A percentile compares a stretch with the other conserved stretches of the same genome.
Conservation (phyloP, 2,113 vertebrate species). For the Casuarius casuarius region DNA sequence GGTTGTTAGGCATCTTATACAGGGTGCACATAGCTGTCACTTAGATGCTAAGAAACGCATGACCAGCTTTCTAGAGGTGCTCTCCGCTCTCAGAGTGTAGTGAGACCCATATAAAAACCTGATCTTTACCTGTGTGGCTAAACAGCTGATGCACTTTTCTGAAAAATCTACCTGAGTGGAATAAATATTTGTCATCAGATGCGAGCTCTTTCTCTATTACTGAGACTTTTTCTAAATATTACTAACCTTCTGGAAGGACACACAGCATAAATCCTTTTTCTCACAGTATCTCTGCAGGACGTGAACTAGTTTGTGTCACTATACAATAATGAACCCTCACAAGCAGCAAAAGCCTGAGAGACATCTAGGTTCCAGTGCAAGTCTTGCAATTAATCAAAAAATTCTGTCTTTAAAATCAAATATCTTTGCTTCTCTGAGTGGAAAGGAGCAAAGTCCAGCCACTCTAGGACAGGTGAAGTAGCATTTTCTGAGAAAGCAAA, state of each 20-base stretch:
- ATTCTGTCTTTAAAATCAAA: not conserved
- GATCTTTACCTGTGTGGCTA: not conserved
- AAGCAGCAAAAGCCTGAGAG: not conserved
- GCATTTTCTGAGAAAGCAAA: not conserved
- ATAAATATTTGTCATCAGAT: not conserved
- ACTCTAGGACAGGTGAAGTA: not conserved
- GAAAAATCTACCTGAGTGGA: fast-evolving
- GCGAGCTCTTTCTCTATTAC: not conserved
- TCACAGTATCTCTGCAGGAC: not conserved
- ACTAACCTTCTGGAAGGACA: not conserved
- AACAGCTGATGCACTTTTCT: not conserved
- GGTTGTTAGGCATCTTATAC: not conserved
- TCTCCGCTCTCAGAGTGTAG: not conserved
- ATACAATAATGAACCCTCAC: not conserved
- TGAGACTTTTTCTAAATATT: not conserved
- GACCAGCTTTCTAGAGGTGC: not conserved
- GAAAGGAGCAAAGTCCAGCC: not conserved
- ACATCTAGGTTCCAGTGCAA: fast-evolving
- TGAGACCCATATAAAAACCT: not conserved
- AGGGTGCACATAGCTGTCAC: fast-evolving
- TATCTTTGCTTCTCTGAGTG: not conserved
- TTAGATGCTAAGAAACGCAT: not conserved
- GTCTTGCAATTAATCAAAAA: not conserved
- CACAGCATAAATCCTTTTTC: not conserved
- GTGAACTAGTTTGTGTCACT: not conserved